Evolutionary conservation across 2,888 invertebrate genomes (phyloP), one percentile per base, ranked within the genome.

Genomic region (Hipparchia sbordonii): DNA sequence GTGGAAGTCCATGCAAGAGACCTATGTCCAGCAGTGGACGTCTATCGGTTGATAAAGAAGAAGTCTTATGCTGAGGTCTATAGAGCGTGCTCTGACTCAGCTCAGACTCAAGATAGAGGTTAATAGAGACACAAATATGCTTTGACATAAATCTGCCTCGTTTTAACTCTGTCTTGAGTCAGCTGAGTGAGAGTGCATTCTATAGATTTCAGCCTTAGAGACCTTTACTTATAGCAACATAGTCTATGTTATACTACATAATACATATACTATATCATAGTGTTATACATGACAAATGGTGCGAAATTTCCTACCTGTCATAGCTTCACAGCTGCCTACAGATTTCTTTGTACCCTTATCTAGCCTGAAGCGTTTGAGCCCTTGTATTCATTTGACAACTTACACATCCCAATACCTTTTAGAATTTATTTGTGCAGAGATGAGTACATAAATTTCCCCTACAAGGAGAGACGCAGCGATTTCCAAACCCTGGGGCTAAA

Each of bases 391-490:
- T 91, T 90, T 90, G 90, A 90, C 88, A 87, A 88, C 83, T 81
- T 82, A 86, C 79, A 78, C 80, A 79, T 85, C 83, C 85, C 81
- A 80, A 83, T 83, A 81, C 85, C 85, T 87, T 89, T 89, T 86
- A 87, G 86, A 87, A 90, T 90, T 89, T 89, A 92, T 92, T 92
- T 91, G 90, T 90, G 87, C 85, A 82, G 82, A 88, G 86, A 89
- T 89, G 89, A 89, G 88, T 89, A 88, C 87, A 89, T 91, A 90
- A 91, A 90, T 90, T 84, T 84, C 85, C 87, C 87, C 86, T 82
- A 81, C 83, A 84, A 86, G 83, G 81, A 85, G 82, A 83, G 82
- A 81, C 80, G 84, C 76, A 82, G 87, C 85, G 84, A 87, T 90
- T 90, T 89, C 89, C 85, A 84, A 85, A 81, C 86, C 87, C 87